Percentiles rank a stretch among this genome's conserved stretches.
Evolutionary conservation across 1,140 invertebrate genomes (phyloP).

Genomic region (Melipona quadrifasciata): DNA sequence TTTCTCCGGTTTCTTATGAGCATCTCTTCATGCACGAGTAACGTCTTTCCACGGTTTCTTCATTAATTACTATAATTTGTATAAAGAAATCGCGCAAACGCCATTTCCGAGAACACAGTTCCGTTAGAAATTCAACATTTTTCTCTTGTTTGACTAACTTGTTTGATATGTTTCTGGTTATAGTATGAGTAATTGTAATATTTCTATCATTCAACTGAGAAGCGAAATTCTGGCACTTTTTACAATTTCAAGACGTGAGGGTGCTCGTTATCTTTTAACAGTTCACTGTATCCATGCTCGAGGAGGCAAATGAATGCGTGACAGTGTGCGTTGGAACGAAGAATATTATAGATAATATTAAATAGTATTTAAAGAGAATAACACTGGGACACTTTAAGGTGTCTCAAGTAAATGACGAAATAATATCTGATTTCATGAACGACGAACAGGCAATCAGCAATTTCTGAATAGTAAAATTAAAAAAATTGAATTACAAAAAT

Average conservation of each 20-base stretch:
- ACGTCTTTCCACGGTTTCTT: conserved; percentile 5
- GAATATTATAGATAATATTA: conserved; percentile 62
- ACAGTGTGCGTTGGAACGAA: conserved; percentile 62
- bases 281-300: not conserved
- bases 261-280: not conserved
- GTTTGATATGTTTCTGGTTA: conserved; percentile 9
- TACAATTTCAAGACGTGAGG: too few relatives aligned
- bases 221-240: not conserved
- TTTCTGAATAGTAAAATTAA: not conserved
- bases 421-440: conserved; percentile 25
- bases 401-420: conserved; percentile 19
- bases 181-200: too few relatives aligned
- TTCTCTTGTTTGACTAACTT: not conserved
- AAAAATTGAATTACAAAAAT: not conserved
- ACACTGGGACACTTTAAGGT: conserved; percentile 29
- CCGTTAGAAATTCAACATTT: not conserved
- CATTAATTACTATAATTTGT: not conserved
- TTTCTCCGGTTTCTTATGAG: not conserved
- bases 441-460: conserved; percentile 19
- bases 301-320: conserved; percentile 34
- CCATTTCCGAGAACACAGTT: not conserved
- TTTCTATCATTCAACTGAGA: not conserved
- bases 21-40: not conserved
- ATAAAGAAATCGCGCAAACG: not conserved
- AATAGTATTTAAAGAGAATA: conserved; percentile 55